Evolutionary conservation across 2,888 invertebrate species (phyloP).

Genomic region (Lasioglossum morio): DNA sequence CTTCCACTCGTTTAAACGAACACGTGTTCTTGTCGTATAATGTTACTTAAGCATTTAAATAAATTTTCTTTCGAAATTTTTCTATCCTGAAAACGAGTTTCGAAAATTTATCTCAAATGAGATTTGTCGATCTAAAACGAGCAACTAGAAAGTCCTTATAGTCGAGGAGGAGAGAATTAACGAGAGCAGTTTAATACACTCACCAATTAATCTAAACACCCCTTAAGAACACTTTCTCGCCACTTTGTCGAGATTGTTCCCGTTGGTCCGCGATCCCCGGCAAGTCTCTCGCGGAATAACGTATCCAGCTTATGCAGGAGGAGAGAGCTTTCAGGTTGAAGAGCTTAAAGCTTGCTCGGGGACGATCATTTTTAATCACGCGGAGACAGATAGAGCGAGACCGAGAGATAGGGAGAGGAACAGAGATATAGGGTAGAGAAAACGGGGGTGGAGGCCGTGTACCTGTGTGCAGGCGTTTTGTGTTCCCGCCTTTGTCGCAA

Average conservation of each 20-base stretch:
- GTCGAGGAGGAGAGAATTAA: neutral
- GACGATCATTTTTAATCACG: conserved; percentile 78
- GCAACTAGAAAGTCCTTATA: neutral
- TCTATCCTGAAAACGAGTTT: too few relatives aligned
- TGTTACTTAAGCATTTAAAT: too few relatives aligned
- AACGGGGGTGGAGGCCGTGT: conserved; percentile 55
- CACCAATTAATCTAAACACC: conserved; percentile 20
- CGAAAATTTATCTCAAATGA: too few relatives aligned
- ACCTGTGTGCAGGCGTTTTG: conserved; percentile 74
- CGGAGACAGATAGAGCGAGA: conserved; percentile 61
- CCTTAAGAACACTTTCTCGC: neutral
- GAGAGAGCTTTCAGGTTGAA: conserved; percentile 60
- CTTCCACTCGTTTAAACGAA: neutral
- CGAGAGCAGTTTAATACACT: neutral
- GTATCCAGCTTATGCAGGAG: conserved; percentile 22
- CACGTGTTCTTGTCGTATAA: neutral
- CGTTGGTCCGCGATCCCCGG: conserved; percentile 17
- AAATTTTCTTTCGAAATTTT: too few relatives aligned
- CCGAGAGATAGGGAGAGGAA: neutral
- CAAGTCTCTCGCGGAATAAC: conserved; percentile 39
- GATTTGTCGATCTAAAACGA: neutral
- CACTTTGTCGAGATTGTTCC: neutral
- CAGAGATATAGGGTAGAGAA: conserved; percentile 45
- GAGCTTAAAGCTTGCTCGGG: conserved; percentile 69
- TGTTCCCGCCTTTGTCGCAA: conserved; percentile 74